phyloP scores from a whole-genome alignment of 2,888 invertebrate species.

The Nomada fabriciana region DNA sequence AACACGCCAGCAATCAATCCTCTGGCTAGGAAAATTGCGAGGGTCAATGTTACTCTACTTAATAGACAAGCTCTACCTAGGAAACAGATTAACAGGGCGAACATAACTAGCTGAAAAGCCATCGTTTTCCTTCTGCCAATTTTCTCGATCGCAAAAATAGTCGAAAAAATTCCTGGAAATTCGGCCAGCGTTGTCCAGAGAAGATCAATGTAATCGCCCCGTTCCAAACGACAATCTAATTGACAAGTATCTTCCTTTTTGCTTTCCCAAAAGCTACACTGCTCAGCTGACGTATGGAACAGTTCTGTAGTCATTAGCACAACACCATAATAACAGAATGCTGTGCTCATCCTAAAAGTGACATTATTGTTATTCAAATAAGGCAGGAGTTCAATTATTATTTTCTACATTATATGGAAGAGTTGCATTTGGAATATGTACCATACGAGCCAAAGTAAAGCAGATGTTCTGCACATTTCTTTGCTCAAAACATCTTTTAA shows the following conservation, averaged over 20 bases:
- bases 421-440: slow-evolving; percentile 79
- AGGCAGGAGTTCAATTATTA: slow-evolving; percentile 33
- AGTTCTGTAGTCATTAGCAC: slow-evolving; percentile 97
- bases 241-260: slow-evolving; percentile 82
- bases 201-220: slow-evolving; percentile 95
- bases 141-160: slow-evolving; percentile 94
- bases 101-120: slow-evolving; percentile 96
- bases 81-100: slow-evolving; percentile 90
- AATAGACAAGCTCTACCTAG: slow-evolving; percentile 88
- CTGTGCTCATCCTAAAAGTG: slow-evolving; percentile 92
- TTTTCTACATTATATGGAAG: neutral
- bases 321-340: slow-evolving; percentile 97
- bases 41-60: slow-evolving; percentile 91
- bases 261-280: slow-evolving; percentile 80
- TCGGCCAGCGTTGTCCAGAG: slow-evolving; percentile 97
- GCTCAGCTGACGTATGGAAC: slow-evolving; percentile 88
- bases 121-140: slow-evolving; percentile 96
- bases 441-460: slow-evolving; percentile 97
- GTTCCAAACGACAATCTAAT: slow-evolving; percentile 90
- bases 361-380: neutral
- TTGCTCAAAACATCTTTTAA: slow-evolving; percentile 91
- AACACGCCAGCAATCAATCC: slow-evolving; percentile 97
- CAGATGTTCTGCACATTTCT: slow-evolving; percentile 92
- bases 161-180: slow-evolving; percentile 96
- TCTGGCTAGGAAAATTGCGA: slow-evolving; percentile 94